Base-by-base conservation (phyloP, 2,888 invertebrate species). In the Scaeva pyrastri region DNA sequence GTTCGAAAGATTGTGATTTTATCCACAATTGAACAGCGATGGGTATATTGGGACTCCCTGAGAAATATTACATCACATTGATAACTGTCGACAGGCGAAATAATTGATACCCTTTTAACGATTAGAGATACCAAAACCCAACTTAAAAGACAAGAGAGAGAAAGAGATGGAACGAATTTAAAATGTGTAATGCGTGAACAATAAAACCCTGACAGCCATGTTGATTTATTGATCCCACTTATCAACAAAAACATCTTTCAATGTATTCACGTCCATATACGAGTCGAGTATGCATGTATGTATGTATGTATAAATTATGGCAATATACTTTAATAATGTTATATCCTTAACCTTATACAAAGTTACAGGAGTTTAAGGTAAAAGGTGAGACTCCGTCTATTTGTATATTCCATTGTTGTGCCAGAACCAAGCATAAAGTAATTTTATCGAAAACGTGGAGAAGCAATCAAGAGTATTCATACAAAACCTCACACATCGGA, bases 371-470 rank as follows among this genome's bases (percentile, higher is more conserved):
- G 14, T 11, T 52, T n/a, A 52, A 52, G 50, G 52, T 26, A 23
- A 11, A 45, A 7, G 45, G 23, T 68, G 14, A 48, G 19, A 10
- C 4, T 50, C 52, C 11, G 10, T 50, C 52, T 36, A 39, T 68
- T 68, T 68, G 50, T 68, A 68, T 39, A 68, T 39, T 19, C 68
- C 39, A 52, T 52, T 52, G 68, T 50, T 68, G 68, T 52, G 39
- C 39, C 8, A 52, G 43, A 31, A 31, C 31, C 31, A 31, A 45
- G 50, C 68, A 52, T 68, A 68, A 68, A 68, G 68, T 68, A 68
- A 68, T 68, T 68, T 68, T 62, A 74, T 64, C 36, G 50, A 71
- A 72, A 56, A 79, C 56, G 71, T 78, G 58, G 48, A 56, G 73
- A 73, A 64, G 56, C 66, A 73, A 79, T 73, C 66, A 73, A 55